A percentile compares a stretch with the other conserved stretches of the same genome.
Evolutionary conservation across 2,797 vertebrate species (phyloP).

Genomic region (Cossypha dichroa): DNA sequence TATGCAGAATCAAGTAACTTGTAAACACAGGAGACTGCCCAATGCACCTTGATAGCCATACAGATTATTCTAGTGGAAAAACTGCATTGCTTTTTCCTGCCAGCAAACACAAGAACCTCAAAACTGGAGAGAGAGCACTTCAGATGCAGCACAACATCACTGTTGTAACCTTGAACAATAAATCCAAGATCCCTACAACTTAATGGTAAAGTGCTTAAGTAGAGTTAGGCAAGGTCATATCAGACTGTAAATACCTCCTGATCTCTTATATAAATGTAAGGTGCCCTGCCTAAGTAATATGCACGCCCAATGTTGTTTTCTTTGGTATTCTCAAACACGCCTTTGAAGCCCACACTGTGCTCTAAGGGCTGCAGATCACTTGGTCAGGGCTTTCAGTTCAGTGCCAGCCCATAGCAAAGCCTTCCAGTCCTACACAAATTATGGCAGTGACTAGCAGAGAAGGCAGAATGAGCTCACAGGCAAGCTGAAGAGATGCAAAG

Average conservation of each 20-base stretch:
- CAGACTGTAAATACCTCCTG: not conserved
- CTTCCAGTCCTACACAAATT: not conserved
- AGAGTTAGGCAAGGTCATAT: not conserved
- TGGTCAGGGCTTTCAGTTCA: not conserved
- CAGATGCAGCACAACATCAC: not conserved
- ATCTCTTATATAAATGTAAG: not conserved
- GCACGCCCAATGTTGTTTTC: not conserved
- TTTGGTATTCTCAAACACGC: not conserved
- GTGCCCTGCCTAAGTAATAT: not conserved
- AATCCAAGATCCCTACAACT: conserved; percentile 6
- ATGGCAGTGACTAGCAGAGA: not conserved
- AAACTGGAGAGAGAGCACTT: not conserved
- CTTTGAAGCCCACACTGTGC: not conserved
- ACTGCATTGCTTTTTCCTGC: not conserved
- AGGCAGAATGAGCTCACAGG: not conserved
- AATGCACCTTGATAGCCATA: not conserved
- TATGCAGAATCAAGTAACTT: not conserved
- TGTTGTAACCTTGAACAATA: not conserved
- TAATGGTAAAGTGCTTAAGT: conserved; percentile 12
- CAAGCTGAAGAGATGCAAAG: not conserved
- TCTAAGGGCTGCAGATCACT: not conserved
- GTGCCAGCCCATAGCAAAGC: not conserved
- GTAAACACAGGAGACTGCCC: not conserved
- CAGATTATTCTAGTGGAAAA: not conserved
- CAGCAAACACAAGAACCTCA: not conserved